A percentile compares a stretch with the other conserved stretches of the same genome.
Evolutionary conservation across 2,888 invertebrate species (phyloP).

Genomic region (Hyposoter dolosus): DNA sequence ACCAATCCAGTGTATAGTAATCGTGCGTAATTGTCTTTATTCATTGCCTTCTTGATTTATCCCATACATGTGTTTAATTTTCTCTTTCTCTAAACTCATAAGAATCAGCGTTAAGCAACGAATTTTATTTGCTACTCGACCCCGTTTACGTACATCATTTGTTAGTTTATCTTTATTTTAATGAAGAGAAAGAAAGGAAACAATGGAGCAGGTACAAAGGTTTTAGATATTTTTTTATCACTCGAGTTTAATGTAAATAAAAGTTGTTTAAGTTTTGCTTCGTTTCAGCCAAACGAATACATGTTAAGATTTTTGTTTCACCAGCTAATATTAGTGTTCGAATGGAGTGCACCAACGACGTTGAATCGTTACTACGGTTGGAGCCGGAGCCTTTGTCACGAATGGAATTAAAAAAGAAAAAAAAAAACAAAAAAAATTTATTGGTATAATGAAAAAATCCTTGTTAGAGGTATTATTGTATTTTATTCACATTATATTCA

Average conservation of each 20-base stretch:
- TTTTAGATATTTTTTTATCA: conserved; percentile 59
- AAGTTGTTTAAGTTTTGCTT: conserved; percentile 46
- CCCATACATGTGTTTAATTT: conserved; percentile 26
- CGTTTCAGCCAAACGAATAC: conserved; percentile 43
- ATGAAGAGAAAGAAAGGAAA: conserved; percentile 14
- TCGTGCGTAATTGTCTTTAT: conserved; percentile 29
- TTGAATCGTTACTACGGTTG: conserved; percentile 46
- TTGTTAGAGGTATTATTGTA: conserved; percentile 76
- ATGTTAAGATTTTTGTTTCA: conserved; percentile 64
- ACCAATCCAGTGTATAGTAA: conserved; percentile 24
- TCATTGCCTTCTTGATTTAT: conserved; percentile 32
- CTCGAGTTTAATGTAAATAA: conserved; percentile 57
- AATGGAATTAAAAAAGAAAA: conserved; percentile 46
- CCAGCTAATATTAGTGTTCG: conserved; percentile 46
- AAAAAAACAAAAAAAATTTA: conserved; percentile 29
- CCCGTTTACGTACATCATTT: conserved; percentile 50
- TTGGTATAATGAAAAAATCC: conserved; percentile 43
- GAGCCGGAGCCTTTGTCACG: conserved; percentile 68
- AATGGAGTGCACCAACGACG: conserved; percentile 25
- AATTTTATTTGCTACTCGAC: conserved; percentile 38
- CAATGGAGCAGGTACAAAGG: conserved; percentile 62
- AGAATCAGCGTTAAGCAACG: conserved; percentile 15
- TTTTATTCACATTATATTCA: conserved; percentile 79
- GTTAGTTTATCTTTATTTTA: conserved; percentile 48
- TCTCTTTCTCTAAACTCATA: conserved; percentile 6